These are phyloP conservation scores for Craniophora ligustri DNA, from an alignment of 2,888 invertebrate species.

Conservation along the genomic window DNA sequence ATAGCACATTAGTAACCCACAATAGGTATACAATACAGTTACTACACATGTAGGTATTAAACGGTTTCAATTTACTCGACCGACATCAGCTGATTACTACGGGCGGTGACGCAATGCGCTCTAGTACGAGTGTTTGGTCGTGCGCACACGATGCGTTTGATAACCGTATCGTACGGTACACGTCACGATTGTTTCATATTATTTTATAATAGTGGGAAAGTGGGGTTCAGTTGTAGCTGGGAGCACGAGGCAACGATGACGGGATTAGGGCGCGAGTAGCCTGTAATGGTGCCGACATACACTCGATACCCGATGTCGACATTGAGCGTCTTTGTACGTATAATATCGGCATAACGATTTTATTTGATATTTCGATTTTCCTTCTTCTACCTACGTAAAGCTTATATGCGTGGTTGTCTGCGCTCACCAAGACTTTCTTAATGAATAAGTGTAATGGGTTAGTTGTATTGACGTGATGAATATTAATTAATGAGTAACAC, in stretches of 20 bases:
- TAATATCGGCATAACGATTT: too few species aligned
- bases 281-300: too few species aligned
- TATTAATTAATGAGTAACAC: too few species aligned
- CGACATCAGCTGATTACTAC: constrained; percentile 60
- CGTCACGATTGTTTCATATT: constrained; percentile 36
- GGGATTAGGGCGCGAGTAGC: not conserved
- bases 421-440: too few species aligned
- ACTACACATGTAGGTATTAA: constrained; percentile 51
- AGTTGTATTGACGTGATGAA: too few species aligned
- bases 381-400: too few species aligned
- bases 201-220: constrained; percentile 4
- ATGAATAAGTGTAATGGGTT: too few species aligned
- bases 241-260: not conserved
- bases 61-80: constrained; percentile 57
- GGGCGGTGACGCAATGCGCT: constrained; percentile 54
- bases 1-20: constrained; percentile 20
- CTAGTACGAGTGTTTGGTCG: constrained; percentile 54
- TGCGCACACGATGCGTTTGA: constrained; percentile 41
- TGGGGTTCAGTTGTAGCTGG: not conserved
- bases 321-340: too few species aligned
- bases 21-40: constrained; percentile 45
- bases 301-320: too few species aligned
- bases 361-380: too few species aligned
- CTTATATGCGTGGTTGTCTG: too few species aligned
- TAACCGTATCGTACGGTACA: constrained; percentile 43